Evolutionary conservation across 2,797 vertebrate species (phyloP).

Genomic region (Nannoperca obscura): DNA sequence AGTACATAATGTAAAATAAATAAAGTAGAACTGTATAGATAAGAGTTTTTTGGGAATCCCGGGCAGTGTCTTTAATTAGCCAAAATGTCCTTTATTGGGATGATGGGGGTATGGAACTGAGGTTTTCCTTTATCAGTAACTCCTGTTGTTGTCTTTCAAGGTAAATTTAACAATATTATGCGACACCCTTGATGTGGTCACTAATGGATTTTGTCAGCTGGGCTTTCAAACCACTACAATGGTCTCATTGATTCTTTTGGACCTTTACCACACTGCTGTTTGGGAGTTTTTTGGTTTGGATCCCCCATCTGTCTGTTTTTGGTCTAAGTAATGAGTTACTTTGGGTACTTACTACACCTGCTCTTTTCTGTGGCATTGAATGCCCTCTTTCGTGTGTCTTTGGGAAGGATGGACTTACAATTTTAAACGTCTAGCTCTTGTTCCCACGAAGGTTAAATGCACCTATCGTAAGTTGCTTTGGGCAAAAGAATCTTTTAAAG

Average conservation of each 20-base stretch:
- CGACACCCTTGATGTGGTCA: not conserved
- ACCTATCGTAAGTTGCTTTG: too few species aligned
- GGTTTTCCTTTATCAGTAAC: not conserved
- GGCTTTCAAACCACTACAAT: not conserved
- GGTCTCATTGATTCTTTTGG: not conserved
- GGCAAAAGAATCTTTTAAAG: too few species aligned
- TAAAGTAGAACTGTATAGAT: not conserved
- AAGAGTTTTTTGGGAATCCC: not conserved
- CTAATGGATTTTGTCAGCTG: constrained; percentile 7
- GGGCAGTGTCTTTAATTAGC: not conserved
- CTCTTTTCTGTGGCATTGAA: not conserved
- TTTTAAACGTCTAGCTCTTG: not conserved
- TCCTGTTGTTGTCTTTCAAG: not conserved
- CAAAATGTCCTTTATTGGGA: not conserved
- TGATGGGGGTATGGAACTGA: not conserved
- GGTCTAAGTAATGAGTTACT: not conserved
- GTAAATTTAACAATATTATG: not conserved
- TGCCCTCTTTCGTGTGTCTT: not conserved
- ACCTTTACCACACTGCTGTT: not conserved
- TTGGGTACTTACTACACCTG: not conserved
- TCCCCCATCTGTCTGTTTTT: not conserved
- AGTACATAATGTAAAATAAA: not conserved
- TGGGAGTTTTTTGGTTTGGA: not conserved
- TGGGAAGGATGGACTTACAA: not conserved
- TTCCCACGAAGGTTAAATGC: not conserved